Evolutionary conservation across 2,113 vertebrate genomes (phyloP).

Genomic region (Onychorhynchus coronatus): DNA sequence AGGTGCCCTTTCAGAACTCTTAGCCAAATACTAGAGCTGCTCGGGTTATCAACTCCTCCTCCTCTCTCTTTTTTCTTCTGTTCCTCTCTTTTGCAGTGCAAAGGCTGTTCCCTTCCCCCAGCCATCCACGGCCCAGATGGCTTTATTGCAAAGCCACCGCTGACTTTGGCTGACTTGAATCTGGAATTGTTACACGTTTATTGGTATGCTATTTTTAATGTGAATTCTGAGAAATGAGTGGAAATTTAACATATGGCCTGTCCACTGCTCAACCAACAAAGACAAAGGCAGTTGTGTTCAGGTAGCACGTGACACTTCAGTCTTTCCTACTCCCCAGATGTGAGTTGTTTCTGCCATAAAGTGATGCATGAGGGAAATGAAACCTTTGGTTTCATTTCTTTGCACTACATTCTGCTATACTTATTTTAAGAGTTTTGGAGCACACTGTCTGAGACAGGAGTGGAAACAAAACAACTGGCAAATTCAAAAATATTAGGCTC

Average conservation of each 20-base stretch:
- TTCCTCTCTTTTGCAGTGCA: not conserved
- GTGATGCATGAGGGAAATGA: constrained; percentile 34
- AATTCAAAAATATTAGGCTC: not conserved
- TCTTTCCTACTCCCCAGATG: constrained; percentile 19
- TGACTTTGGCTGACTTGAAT: not conserved
- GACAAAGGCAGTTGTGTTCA: not conserved
- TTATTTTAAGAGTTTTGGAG: constrained; percentile 12
- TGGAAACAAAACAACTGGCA: not conserved
- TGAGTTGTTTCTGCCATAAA: not conserved
- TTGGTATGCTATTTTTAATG: not conserved
- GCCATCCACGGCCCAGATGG: not conserved
- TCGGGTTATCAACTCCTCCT: not conserved
- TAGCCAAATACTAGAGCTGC: not conserved
- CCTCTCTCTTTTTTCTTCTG: not conserved
- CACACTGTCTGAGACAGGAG: not conserved
- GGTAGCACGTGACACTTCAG: not conserved
- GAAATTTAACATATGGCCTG: not conserved
- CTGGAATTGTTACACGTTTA: not conserved
- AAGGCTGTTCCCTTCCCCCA: not conserved
- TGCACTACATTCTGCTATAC: not conserved
- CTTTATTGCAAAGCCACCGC: not conserved
- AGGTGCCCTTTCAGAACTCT: not conserved
- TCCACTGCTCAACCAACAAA: not conserved
- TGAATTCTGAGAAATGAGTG: not conserved
- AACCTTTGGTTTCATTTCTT: constrained; percentile 47